Evolutionary conservation across 2,113 vertebrate genomes (phyloP), one percentile per base, ranked within the genome.

Genomic region (Symphodus melops): DNA sequence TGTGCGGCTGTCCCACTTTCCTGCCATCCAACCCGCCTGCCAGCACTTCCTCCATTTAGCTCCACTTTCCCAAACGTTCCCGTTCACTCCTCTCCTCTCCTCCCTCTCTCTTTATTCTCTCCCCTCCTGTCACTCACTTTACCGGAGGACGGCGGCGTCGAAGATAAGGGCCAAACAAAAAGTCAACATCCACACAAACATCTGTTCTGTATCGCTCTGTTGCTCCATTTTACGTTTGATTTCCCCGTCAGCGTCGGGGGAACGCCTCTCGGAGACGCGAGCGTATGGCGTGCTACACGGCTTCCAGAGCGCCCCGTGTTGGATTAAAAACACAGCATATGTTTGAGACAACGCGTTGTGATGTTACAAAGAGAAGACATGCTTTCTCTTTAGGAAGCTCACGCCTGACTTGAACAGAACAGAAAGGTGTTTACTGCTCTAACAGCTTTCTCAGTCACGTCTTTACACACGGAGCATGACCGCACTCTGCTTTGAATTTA

Each of bases 1-100:
- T 94, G 93, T 93, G 88, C 64, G 79, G 86, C 79, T 94, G 94
- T 92, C 93, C 94, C 92, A 94, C 89, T 93, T 93, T 95, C 87
- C 88, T 89, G 84, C 82, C 79, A 82, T 86, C 81, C 62, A 86
- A 74, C 84, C 78, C 53, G 89, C 74, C 88, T 82, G 88, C 89
- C 87, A 89, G 81, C 84, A 64, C 81, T 79, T 39, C 74, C 78
- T 86, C 71, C 72, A 86, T 82, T 89, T 85, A 90, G 77, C 51
- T n/a, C 44, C 42, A 53, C 70, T 84, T 79, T 72, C 51, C 54
- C 28, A 28, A 48, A 60, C 19, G 74, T 79, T 82, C 54, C 72
- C 75, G 56, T 72, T 74, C 73, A 68, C 74, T 64, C 79, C 6
- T 63, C 59, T 20, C 46, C 68, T 72, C 68, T 72, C 84, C 79